phyloP scores from a whole-genome alignment of 2,888 invertebrate species.

The Seladonia tumulorum region DNA sequence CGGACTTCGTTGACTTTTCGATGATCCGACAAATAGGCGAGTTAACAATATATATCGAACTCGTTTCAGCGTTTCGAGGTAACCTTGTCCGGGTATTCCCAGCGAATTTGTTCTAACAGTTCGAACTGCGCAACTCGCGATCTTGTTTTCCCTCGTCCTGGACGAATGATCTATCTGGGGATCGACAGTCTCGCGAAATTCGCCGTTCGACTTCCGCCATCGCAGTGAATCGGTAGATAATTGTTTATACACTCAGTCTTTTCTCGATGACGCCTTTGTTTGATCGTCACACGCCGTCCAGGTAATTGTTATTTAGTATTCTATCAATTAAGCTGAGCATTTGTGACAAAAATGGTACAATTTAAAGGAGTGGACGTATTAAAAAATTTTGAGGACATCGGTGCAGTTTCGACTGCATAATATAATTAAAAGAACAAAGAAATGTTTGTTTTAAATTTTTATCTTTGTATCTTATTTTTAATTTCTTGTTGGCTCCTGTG shows the following conservation, averaged over 20 bases:
- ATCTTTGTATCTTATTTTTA: no score
- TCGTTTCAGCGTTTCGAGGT: background rate
- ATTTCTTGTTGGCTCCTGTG: no score
- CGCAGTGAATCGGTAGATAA: background rate
- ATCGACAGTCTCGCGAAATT: background rate
- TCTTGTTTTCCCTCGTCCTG: constrained; percentile 32
- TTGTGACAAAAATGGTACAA: no score
- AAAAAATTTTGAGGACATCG: no score
- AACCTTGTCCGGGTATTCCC: constrained; percentile 41
- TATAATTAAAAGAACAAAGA: no score
- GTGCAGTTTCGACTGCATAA: no score
- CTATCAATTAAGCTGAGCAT: background rate
- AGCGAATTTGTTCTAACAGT: constrained; percentile 55
- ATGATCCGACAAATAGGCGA: background rate
- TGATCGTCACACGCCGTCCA: background rate
- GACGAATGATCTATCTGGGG: background rate
- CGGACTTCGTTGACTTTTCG: background rate
- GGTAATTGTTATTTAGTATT: background rate
- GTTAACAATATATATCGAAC: background rate
- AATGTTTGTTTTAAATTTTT: no score
- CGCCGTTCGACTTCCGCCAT: background rate
- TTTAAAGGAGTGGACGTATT: no score
- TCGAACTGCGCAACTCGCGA: constrained; percentile 58
- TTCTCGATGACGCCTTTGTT: background rate
- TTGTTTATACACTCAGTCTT: background rate